Base-by-base conservation (phyloP, 2,888 invertebrate genomes). In the Drosophila cyrtoloma region DNA sequence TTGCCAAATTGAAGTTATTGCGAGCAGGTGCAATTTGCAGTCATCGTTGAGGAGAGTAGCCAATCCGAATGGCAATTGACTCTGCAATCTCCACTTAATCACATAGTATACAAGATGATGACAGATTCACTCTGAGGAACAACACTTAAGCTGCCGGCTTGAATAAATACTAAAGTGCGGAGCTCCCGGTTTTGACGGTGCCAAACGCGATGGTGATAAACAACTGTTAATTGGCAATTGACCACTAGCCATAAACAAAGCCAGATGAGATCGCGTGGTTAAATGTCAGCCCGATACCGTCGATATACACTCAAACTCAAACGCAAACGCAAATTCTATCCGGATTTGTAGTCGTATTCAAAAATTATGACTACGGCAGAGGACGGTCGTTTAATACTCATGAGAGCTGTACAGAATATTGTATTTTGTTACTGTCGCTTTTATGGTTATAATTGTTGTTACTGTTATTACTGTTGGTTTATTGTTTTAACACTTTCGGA, bases 401-500 rank as follows among this genome's bases (percentile, higher is more conserved):
- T 82, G 75, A 69, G 75, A 75, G 67, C 71, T 71, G 68, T 66
- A 68, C 75, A 71, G 71, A 76, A 77, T 58, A 57, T 55, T 62
- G 55, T 68, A 42, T 75, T 75, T 66, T 56, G 66, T 78, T 74
- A 70, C 62, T 56, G 63, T 63, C 53, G 62, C 39, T 72, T 78
- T 79, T 72, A 79, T 71, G 75, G 77, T 65, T 75, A 50, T 71
- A 61, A 73, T 70, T 75, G 60, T 44, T 75, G 71, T 71, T 71
- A 60, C 59, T 72, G 62, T 73, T 78, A 70, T 66, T 55, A 67
- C 64, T 79, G 61, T 82, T 76, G 78, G 82, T 81, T 85, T 89
- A 85, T 85, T 79, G 69, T 82, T 82, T 82, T 86, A 81, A 84
- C 89, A 87, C 87, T 89, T 87, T 87, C 81, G 75, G 69, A 56